Conservation (phyloP, 2,113 vertebrate species). For the Mionectes macconnelli region DNA sequence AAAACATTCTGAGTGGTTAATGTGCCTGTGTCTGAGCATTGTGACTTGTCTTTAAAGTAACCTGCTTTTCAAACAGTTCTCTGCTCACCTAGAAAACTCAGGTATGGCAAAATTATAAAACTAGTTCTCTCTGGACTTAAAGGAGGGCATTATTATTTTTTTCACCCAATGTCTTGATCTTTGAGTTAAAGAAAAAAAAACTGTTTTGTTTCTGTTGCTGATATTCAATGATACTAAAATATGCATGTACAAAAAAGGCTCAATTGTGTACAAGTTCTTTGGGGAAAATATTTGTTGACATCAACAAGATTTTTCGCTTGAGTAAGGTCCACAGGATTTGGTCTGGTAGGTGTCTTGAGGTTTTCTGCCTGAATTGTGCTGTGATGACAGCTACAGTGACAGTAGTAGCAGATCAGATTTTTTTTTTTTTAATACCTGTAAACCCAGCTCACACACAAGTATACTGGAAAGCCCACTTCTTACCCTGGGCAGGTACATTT, state of each 20-base stretch:
- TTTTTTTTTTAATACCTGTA: not conserved
- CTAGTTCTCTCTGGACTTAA: not conserved
- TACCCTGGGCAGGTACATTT: not conserved
- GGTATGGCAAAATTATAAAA: not conserved
- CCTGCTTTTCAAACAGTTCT: not conserved
- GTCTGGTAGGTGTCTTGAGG: slow-evolving; percentile 40
- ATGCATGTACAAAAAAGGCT: not conserved
- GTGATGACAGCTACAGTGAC: slow-evolving; percentile 15
- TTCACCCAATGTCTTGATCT: not conserved
- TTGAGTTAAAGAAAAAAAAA: not conserved
- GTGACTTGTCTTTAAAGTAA: not conserved
- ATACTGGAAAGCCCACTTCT: not conserved
- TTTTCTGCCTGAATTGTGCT: slow-evolving; percentile 33
- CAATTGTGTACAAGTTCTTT: not conserved
- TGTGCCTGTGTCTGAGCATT: not conserved
- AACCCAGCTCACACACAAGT: not conserved
- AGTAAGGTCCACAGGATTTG: slow-evolving; percentile 31
- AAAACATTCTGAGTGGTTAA: not conserved
- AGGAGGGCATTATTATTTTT: not conserved
- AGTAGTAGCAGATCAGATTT: not conserved
- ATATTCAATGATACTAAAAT: not conserved
- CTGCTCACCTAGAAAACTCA: not conserved
- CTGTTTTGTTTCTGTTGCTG: not conserved
- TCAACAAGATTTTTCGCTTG: slow-evolving; percentile 45
- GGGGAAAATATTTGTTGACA: slow-evolving; percentile 46